phyloP scores from a whole-genome alignment of 1,140 invertebrate genomes.

The Anoplophora glabripennis region DNA sequence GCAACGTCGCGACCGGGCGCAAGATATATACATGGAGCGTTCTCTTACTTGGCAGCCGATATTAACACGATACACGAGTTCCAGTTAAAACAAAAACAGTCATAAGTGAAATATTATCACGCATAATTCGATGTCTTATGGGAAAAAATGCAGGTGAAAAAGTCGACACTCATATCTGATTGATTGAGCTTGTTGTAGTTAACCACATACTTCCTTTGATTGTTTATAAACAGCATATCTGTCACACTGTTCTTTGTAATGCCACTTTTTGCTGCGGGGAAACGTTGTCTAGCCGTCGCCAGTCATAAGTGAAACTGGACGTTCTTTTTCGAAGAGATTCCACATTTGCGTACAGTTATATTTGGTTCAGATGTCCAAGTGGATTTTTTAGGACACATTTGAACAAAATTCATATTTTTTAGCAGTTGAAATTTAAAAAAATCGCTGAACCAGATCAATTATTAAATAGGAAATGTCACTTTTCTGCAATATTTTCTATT shows the following conservation, averaged over 20 bases:
- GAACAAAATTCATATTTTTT: no score
- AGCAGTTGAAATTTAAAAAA: no score
- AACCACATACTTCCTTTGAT: slow-evolving; percentile 17
- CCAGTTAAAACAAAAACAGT: slow-evolving; percentile 19
- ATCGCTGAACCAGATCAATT: no score
- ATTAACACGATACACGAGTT: slow-evolving; percentile 28
- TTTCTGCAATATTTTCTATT: no score
- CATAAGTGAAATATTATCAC: slow-evolving; percentile 32
- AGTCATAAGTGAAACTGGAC: no score
- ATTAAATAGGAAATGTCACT: no score
- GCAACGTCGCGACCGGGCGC: neutral
- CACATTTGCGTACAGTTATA: no score
- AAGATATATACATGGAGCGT: neutral
- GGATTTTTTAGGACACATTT: no score
- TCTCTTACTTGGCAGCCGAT: slow-evolving; percentile 5
- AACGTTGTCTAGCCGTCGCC: neutral
- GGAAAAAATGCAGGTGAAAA: slow-evolving; percentile 8
- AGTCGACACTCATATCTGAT: slow-evolving; percentile 20
- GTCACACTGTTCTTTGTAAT: slow-evolving; percentile 10
- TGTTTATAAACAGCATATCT: slow-evolving; percentile 19
- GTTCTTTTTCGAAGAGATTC: no score
- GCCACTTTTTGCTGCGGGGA: slow-evolving; percentile 1
- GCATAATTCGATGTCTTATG: slow-evolving; percentile 24
- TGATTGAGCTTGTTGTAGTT: slow-evolving; percentile 24
- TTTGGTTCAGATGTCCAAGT: no score